Percentiles rank a stretch among this genome's conserved stretches.
phyloP scores from a whole-genome alignment of 1,140 invertebrate genomes.

The Zaprionus vittiger region DNA sequence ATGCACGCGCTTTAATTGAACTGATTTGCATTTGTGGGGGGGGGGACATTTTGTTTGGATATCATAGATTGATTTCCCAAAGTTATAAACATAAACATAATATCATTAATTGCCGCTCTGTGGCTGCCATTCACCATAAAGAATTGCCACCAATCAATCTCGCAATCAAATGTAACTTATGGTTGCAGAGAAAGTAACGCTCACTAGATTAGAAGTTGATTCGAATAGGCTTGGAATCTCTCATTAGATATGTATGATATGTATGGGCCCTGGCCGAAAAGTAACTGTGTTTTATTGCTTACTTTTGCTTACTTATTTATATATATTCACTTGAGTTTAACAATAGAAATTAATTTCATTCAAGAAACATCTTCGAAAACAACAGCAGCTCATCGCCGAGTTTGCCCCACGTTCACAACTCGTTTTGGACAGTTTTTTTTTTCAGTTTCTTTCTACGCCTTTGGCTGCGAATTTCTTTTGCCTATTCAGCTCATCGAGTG shows the following conservation, averaged over 20 bases:
- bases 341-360: slow-evolving; percentile 81
- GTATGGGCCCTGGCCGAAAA: slow-evolving; percentile 15
- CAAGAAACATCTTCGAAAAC: slow-evolving; percentile 63
- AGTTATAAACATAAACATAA: not conserved
- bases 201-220: not conserved
- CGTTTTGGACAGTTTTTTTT: slow-evolving; percentile 40
- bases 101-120: not conserved
- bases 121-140: not conserved
- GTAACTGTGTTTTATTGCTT: slow-evolving; percentile 36
- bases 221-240: not conserved
- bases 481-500: slow-evolving; percentile 51
- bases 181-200: not conserved
- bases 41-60: slow-evolving; percentile 22
- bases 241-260: not conserved
- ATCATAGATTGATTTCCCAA: slow-evolving; percentile 10
- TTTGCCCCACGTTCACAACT: slow-evolving; percentile 46
- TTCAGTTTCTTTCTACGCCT: not conserved
- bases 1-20: slow-evolving; percentile 66
- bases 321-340: slow-evolving; percentile 49
- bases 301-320: slow-evolving; percentile 46
- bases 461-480: slow-evolving; percentile 65
- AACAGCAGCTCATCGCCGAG: slow-evolving; percentile 13
- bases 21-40: slow-evolving; percentile 52
- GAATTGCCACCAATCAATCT: not conserved
- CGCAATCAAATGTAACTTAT: too few species aligned